Base-by-base conservation (phyloP, 2,797 vertebrate genomes). In the Poecile montanus region DNA sequence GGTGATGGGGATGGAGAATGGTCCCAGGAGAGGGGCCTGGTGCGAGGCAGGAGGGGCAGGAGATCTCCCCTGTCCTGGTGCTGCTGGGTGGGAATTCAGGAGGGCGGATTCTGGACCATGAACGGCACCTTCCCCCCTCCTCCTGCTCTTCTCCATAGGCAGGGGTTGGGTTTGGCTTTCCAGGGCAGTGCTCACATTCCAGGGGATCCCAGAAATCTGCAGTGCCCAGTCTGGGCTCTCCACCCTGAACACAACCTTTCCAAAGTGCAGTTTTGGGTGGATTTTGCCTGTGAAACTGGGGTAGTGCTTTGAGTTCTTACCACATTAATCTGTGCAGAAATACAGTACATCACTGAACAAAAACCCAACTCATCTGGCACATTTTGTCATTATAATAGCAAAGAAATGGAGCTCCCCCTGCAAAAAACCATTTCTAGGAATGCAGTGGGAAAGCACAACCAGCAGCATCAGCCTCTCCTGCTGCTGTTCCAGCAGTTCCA, bases 21-120 rank as follows among this genome's bases (percentile, higher is more conserved):
- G 6, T 13, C 42, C 79, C 40, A 0, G 26, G 40, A 89, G 57
- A 42, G 11, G 60, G 5, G 48, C 20, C 60, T 5, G 58, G 9
- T 21, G 27, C 1, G 14, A 5, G 58, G 42, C 22, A 21, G 6
- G 67, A 48, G 32, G 68, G 26, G 10, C 18, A 3, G 34, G 45
- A 32, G 32, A 4, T 11, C 10, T 7, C 6, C 56, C 7, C 0
- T 1, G 2, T 0, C 29, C 3, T 0, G 2, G 10, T 2, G 21
- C 3, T 1, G 36, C 45, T 20, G 16, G 2, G 25, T 19, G 65
- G 10, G 13, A 11, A 15, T 8, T 29, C 44, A 47, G 8, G 30
- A 36, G 57, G 13, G 26, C 0, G 6, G 7, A 1, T 26, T 42
- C 25, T 7, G 8, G 32, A 16, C 10, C 1, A 0, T 1, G 5